Conservation (phyloP, 2,797 vertebrate species). For the Schizopygopsis pylzovi region DNA sequence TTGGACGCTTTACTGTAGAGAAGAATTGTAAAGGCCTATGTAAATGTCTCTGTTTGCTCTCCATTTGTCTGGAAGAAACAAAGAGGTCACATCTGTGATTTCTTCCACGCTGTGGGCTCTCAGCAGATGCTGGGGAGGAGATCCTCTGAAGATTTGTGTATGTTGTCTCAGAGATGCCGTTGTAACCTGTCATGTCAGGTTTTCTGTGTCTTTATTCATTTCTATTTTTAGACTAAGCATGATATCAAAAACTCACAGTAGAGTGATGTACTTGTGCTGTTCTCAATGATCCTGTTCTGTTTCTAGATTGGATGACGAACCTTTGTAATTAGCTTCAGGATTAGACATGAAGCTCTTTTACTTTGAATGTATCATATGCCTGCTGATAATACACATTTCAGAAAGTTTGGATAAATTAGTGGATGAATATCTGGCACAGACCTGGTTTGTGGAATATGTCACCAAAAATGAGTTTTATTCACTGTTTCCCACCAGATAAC, state of each 20-base stretch:
- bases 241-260: not conserved
- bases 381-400: not conserved
- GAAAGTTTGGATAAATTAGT: not conserved
- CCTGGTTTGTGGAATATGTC: not conserved
- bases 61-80: conserved; percentile 5
- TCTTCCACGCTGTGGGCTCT: conserved; percentile 1
- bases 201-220: not conserved
- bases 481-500: not conserved
- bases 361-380: not conserved
- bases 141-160: not conserved
- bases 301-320: not conserved
- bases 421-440: not conserved
- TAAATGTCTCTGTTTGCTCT: not conserved
- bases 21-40: not conserved
- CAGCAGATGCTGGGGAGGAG: not conserved
- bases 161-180: not conserved
- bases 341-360: conserved; percentile 5
- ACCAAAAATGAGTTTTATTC: not conserved
- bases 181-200: conserved; percentile 3
- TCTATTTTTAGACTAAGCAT: not conserved
- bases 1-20: not conserved
- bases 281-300: not conserved
- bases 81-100: conserved; percentile 3
- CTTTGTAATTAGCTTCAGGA: not conserved
- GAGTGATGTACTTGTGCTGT: not conserved